These are phyloP conservation scores for Gymnosoma rotundatum DNA, from an alignment of 2,888 invertebrate species.

Conservation along the genomic window DNA sequence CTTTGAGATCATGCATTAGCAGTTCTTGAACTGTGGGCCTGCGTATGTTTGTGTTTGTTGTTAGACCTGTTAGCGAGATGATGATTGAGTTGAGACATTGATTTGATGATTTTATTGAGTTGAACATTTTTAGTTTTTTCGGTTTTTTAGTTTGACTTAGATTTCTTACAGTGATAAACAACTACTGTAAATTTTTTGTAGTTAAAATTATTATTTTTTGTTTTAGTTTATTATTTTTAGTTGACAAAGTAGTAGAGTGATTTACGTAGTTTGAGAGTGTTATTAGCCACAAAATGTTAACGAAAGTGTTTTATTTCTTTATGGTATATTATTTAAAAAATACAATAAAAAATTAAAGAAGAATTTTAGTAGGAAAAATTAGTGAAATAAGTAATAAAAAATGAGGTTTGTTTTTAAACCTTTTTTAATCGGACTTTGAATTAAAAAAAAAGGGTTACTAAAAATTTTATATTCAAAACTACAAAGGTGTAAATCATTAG, in stretches of 20 bases:
- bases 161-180: slow-evolving; percentile 18
- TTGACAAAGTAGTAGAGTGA: slow-evolving; percentile 60
- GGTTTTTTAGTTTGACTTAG: slow-evolving; percentile 16
- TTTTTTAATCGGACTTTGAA: too few species aligned
- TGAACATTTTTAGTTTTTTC: slow-evolving; percentile 14
- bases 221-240: slow-evolving; percentile 39
- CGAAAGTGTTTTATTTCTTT: slow-evolving; percentile 37
- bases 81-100: slow-evolving; percentile 62
- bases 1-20: slow-evolving; percentile 76
- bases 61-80: slow-evolving; percentile 69
- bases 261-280: too few species aligned
- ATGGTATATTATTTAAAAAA: slow-evolving; percentile 7
- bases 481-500: too few species aligned
- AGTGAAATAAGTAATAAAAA: slow-evolving; percentile 47
- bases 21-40: slow-evolving; percentile 77
- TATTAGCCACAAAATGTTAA: slow-evolving; percentile 56
- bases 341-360: slow-evolving; percentile 43
- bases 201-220: slow-evolving; percentile 4
- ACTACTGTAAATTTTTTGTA: slow-evolving; percentile 42
- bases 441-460: too few species aligned
- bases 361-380: slow-evolving; percentile 54
- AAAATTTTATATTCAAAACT: too few species aligned
- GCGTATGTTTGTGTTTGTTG: slow-evolving; percentile 56
- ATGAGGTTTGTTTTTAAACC: background rate
- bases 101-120: slow-evolving; percentile 47